Evolutionary conservation across 2,888 invertebrate species (phyloP), one percentile per base, ranked within the genome.

Genomic region (Drosophila demipolita): DNA sequence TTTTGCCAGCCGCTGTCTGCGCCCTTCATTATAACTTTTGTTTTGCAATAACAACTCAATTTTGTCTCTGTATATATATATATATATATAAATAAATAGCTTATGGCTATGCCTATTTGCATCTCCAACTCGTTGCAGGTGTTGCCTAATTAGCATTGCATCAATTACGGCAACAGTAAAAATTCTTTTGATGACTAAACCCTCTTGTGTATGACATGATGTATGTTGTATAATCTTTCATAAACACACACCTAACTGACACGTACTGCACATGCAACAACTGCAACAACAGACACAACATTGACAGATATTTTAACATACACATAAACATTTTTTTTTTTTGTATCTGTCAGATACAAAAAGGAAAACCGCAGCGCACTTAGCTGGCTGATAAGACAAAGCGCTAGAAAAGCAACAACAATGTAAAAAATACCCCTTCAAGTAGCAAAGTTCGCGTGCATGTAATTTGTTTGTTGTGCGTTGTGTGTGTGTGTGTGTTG

Each of bases 401-500:
- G 61, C 67, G 62, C 58, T 67, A 60, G 69, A 65, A 74, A 75
- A 59, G 17, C 29, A 61, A 59, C n/a, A 66, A 15, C 49, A n/a
- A 23, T 64, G 48, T 38, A 6, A 52, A 70, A 49, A 53, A n/a
- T n/a, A 1, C 45, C 36, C 45, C 50, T 23, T 40, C 53, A 73
- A 67, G 76, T 66, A 72, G 64, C 72, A 70, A 75, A 77, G 82
- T 80, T 82, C 69, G 81, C 81, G 72, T 81, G 79, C 69, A 55
- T 69, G 63, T 69, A 67, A 81, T 76, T 74, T 81, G 69, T 71
- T 64, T 64, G 54, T 33, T 53, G 20, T 38, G 40, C n/a, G n/a
- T 69, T 40, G n/a, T 69, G 49, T 38, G 40, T 52, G 32, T 32
- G 35, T 35, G 17, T 49, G 15, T 52, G 32, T 59, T 75, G 54